phyloP scores from a whole-genome alignment of 2,113 vertebrate species.

The Tetraodon nigroviridis region DNA sequence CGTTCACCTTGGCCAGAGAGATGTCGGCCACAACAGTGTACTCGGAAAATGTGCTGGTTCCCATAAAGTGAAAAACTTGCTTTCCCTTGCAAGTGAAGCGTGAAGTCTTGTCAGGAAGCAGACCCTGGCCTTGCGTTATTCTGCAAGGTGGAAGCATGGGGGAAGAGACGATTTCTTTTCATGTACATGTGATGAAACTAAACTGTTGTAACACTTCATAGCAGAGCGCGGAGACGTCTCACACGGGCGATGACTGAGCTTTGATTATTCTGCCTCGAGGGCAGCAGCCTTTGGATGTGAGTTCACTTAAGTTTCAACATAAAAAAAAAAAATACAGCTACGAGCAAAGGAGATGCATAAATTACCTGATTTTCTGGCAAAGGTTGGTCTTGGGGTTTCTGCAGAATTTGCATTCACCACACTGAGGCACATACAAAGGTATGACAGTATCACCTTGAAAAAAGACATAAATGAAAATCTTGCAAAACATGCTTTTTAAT shows the following conservation, averaged over 20 bases:
- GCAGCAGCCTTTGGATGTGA: constrained; percentile 2
- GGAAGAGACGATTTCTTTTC: neutral
- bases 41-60: constrained; percentile 81
- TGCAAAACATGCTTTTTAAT: neutral
- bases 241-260: constrained; percentile 13
- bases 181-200: constrained; percentile 13
- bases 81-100: constrained; percentile 81
- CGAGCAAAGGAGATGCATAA: neutral
- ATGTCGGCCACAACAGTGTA: constrained; percentile 80
- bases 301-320: neutral
- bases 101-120: constrained; percentile 88
- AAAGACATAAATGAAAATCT: neutral
- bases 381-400: constrained; percentile 81
- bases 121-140: constrained; percentile 73
- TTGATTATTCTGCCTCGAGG: constrained; percentile 3
- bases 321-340: neutral
- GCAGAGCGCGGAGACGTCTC: neutral
- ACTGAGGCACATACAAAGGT: constrained; percentile 80
- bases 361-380: constrained; percentile 76
- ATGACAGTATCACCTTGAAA: constrained; percentile 79
- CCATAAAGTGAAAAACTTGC: constrained; percentile 77
- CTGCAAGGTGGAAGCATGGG: constrained; percentile 37
- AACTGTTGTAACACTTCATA: neutral
- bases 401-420: constrained; percentile 81
- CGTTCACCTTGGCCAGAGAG: constrained; percentile 75